Evolutionary conservation across 2,797 vertebrate genomes (phyloP).

Genomic region (Chelonia mydas): DNA sequence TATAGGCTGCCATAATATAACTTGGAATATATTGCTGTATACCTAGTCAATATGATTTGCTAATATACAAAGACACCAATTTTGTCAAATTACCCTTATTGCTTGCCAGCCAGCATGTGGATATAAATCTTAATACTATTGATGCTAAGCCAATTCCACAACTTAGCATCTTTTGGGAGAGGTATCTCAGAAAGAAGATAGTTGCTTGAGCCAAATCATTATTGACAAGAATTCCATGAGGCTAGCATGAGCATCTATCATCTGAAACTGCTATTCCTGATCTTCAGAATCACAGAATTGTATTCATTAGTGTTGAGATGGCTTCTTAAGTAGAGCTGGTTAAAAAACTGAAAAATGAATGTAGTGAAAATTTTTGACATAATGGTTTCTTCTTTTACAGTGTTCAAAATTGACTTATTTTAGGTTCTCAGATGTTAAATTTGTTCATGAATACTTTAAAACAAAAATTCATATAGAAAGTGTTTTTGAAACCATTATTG

Average conservation of each 20-base stretch:
- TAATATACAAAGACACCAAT: background rate
- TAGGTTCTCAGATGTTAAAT: background rate
- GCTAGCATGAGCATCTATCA: background rate
- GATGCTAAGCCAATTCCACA: background rate
- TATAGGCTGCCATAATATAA: background rate
- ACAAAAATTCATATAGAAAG: background rate
- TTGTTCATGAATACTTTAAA: background rate
- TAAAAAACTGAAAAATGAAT: background rate
- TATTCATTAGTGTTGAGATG: background rate
- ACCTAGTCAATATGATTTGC: background rate
- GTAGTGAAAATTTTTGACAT: background rate
- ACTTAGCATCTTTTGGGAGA: background rate
- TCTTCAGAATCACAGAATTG: background rate
- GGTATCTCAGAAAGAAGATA: background rate
- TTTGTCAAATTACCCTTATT: background rate
- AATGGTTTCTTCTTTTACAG: background rate
- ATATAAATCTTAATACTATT: background rate
- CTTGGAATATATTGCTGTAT: background rate
- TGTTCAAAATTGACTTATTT: background rate
- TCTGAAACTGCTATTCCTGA: background rate
- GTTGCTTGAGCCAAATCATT: background rate
- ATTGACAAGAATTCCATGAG: background rate
- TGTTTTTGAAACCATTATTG: background rate
- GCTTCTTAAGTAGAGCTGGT: background rate
- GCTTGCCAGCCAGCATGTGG: background rate